Evolutionary conservation across 2,113 vertebrate genomes (phyloP), one percentile per base, ranked within the genome.

Genomic region (Paedocypris sp.): DNA sequence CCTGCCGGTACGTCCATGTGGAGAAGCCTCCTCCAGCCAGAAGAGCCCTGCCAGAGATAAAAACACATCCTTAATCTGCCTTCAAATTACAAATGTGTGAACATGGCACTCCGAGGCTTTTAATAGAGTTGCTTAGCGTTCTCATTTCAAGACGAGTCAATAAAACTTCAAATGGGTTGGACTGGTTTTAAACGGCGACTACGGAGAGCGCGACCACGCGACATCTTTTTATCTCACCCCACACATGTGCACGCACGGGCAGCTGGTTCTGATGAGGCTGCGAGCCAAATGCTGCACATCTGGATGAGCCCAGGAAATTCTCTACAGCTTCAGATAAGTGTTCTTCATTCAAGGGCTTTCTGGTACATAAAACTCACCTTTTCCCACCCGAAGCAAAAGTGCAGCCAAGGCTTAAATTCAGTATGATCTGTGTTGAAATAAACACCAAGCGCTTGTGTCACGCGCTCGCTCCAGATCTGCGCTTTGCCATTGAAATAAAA

Each of bases 1-100:
- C 95, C 77, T 97, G 95, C 60, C 95, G 84, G 73, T 99, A 99
- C 12, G 94, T 99, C 95, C 95, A 99, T 0, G 91, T 97, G 23
- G 95, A 99, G 57, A 98, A 97, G 52, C 94, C 93, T 4, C 95
- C 95, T 16, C 95, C 95, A 48, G 95, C 95, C 72, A 99, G 75
- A 22, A 98, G 79, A 2, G 89, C 92, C 80, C 95, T 99, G 77
- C 65, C 80, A 85, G 61, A 61, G 72, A 41, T 5, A 19, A 28
- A 26, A 13, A 11, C 52, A n/a, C 13, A 1, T 54, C 52, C 52
- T 7, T 22, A 51, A 32, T 13, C 36, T 43, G 35, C 47, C 16
- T 31, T 51, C 43, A 29, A 11, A 22, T 32, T 26, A 39, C 25
- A 43, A 52, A 52, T 52, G 36, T 53, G 49, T 3, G 39, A 53